Percentiles rank a stretch among this genome's conserved stretches.
phyloP scores from a whole-genome alignment of 1,140 invertebrate species.

The Carposina sasakii region DNA sequence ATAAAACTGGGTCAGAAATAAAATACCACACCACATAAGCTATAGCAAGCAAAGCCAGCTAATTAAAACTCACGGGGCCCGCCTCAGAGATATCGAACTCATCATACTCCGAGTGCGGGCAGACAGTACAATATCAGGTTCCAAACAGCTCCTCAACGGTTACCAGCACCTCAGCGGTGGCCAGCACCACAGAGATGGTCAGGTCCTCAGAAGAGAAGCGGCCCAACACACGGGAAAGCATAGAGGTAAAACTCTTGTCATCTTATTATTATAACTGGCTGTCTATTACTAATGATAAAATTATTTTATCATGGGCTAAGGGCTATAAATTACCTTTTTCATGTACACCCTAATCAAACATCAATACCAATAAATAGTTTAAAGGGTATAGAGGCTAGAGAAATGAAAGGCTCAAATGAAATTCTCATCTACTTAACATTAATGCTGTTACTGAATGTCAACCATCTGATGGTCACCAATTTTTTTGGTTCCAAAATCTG shows the following conservation, averaged over 20 bases:
- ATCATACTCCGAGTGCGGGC: neutral
- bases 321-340: neutral
- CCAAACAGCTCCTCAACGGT: neutral
- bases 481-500: neutral
- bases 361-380: neutral
- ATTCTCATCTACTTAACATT: neutral
- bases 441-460: neutral
- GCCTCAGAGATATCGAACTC: neutral
- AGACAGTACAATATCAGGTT: neutral
- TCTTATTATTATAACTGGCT: neutral
- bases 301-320: neutral
- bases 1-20: neutral
- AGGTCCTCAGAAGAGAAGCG: too few relatives aligned
- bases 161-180: neutral
- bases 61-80: too few relatives aligned
- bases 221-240: neutral
- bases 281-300: neutral
- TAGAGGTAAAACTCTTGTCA: neutral
- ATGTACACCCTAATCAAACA: neutral
- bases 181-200: neutral
- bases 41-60: too few relatives aligned
- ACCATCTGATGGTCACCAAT: neutral
- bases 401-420: neutral
- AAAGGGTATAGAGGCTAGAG: neutral
- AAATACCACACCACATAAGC: too few relatives aligned